Evolutionary conservation across 2,797 vertebrate species (phyloP), one percentile per base, ranked within the genome.

Genomic region (Gambusia yucatana): DNA sequence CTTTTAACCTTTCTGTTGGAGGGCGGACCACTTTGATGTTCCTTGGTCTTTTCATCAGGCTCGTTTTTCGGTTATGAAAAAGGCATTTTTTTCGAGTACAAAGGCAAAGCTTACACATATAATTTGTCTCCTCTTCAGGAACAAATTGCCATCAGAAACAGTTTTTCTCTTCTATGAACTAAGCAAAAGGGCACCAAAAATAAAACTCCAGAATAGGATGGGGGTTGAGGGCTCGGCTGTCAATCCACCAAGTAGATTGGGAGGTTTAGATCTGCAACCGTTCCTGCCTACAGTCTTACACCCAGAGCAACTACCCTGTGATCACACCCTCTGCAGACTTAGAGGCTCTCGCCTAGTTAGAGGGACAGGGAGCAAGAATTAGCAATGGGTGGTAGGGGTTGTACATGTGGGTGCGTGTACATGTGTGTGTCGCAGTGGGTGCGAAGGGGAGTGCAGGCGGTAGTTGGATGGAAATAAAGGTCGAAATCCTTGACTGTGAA

Each of bases 1-100:
- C 97, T 97, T 97, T 96, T 96, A 97, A 98, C 97, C 96, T 96
- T 95, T 96, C 96, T 96, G 96, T 98, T 95, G 95, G 96, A 96
- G 94, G 95, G 95, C 95, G 93, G 95, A 93, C 91, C 94, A 94
- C 97, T 98, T 98, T 99, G 97, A 99, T 97, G 97, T 98, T 95
- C 95, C 96, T 96, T 90, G 93, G 95, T 96, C 96, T 96, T 97
- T 97, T 98, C 97, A 98, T 98, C 97, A 98, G 96, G 94, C 95
- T 95, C 95, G 90, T 96, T 96, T 92, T 93, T 96, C 93, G 86
- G 92, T 89, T 94, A 93, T 93, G 95, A 96, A 95, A 96, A 96
- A 95, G 92, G 90, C 93, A 93, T 96, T 96, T 93, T 93, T 92
- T 96, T 92, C 95, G 82, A 96, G 95, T 95, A 96, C 94, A 95